These are phyloP conservation scores for Corythornis madagascariensis DNA, from an alignment of 2,113 vertebrate species.

Conservation along the genomic window DNA sequence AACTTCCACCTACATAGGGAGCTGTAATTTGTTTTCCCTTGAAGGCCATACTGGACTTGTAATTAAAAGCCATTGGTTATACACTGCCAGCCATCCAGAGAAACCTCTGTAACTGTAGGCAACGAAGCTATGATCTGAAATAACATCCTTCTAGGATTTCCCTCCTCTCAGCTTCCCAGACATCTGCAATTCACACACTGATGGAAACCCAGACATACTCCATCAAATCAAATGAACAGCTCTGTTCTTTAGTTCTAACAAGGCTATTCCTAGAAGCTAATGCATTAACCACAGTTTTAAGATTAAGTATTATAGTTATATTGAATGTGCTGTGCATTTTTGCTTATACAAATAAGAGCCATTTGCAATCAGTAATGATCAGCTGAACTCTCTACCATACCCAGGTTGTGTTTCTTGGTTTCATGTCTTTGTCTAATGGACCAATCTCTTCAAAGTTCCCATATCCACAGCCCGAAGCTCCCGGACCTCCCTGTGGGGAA, in stretches of 20 bases:
- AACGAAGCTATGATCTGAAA: neutral
- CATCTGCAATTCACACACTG: neutral
- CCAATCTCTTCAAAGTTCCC: constrained; percentile 98
- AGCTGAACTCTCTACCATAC: constrained; percentile 70
- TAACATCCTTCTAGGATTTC: neutral
- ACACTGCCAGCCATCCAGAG: neutral
- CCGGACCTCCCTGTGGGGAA: constrained; percentile 87
- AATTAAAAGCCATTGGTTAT: neutral
- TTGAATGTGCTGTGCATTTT: neutral
- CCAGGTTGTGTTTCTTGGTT: constrained; percentile 89
- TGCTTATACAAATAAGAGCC: neutral
- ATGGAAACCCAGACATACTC: neutral
- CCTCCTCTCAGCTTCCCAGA: neutral
- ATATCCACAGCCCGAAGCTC: constrained; percentile 92
- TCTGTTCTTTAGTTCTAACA: neutral
- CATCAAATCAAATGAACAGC: neutral
- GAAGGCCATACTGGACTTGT: neutral
- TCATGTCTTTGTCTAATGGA: constrained; percentile 80
- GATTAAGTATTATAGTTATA: neutral
- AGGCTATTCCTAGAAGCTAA: neutral
- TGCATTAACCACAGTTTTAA: neutral
- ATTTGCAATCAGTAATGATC: neutral
- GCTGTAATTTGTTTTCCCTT: constrained; percentile 2
- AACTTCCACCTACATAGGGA: neutral
- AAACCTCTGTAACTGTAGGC: neutral